A percentile compares a stretch with the other conserved stretches of the same genome.
Conservation (phyloP, 2,888 invertebrate genomes). For the Drosophila imparisetae region DNA sequence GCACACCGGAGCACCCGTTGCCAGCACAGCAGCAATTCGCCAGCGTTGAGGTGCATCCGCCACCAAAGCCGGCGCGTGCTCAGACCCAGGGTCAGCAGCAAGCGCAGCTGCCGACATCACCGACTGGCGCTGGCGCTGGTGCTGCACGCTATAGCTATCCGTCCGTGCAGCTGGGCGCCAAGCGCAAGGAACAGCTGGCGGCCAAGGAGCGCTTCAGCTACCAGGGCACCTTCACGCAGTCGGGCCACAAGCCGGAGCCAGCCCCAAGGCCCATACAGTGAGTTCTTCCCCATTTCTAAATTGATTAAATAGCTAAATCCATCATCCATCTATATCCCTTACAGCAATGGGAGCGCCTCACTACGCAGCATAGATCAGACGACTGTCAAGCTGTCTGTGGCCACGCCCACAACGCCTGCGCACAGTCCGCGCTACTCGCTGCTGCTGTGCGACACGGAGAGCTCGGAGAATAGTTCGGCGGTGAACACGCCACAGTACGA, state of each 20-base stretch:
- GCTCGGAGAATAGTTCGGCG: slow-evolving; percentile 84
- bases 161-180: slow-evolving; percentile 82
- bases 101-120: slow-evolving; percentile 37
- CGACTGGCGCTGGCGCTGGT: slow-evolving; percentile 37
- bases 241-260: slow-evolving; percentile 36
- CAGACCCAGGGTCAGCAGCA: slow-evolving; percentile 58
- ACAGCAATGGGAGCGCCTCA: slow-evolving; percentile 39
- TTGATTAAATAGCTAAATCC: not conserved
- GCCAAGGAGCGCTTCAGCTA: slow-evolving; percentile 84
- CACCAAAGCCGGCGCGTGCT: slow-evolving; percentile 79
- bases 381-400: slow-evolving; percentile 76
- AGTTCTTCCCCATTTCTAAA: slow-evolving; percentile 13
- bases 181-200: slow-evolving; percentile 82
- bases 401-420: slow-evolving; percentile 83
- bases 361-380: slow-evolving; percentile 42
- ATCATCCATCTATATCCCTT: not conserved
- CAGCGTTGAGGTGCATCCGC: slow-evolving; percentile 84
- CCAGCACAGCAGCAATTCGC: slow-evolving; percentile 82
- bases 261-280: slow-evolving; percentile 34
- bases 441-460: slow-evolving; percentile 83
- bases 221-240: slow-evolving; percentile 77
- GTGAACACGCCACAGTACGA: slow-evolving; percentile 84
- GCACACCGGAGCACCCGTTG: slow-evolving; percentile 88
- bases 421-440: slow-evolving; percentile 85
- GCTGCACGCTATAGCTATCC: slow-evolving; percentile 83